phyloP scores from a whole-genome alignment of 92 coral and sea anemone species.

The Plumapathes pennacea region DNA sequence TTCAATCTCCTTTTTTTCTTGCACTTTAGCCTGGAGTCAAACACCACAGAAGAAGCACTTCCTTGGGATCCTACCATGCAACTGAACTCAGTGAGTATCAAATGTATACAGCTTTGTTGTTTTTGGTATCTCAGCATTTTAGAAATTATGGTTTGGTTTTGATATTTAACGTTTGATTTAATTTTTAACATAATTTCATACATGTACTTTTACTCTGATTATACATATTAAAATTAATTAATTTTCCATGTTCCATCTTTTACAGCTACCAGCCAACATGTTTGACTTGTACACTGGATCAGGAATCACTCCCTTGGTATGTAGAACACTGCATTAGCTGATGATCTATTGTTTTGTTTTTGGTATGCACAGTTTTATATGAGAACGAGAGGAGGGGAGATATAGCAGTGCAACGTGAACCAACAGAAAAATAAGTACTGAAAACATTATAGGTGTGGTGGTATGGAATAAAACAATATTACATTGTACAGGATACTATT shows the following conservation, averaged over 20 bases:
- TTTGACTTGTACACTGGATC: conserved; percentile 81
- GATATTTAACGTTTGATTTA: too few relatives aligned
- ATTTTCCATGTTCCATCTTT: conserved; percentile 36
- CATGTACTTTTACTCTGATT: not conserved
- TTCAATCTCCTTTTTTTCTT: conserved; percentile 5
- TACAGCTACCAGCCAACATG: conserved; percentile 72
- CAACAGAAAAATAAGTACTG: too few relatives aligned
- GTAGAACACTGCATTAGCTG: not conserved
- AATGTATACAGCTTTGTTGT: too few relatives aligned
- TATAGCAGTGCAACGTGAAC: too few relatives aligned
- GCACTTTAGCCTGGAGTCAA: conserved; percentile 74
- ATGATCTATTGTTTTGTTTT: not conserved
- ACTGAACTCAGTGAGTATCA: conserved; percentile 26
- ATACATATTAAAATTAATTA: not conserved
- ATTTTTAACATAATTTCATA: too few relatives aligned
- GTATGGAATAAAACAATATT: too few relatives aligned
- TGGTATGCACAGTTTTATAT: too few relatives aligned
- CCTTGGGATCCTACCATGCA: conserved; percentile 40
- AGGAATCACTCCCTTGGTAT: conserved; percentile 64
- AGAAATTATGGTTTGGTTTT: too few relatives aligned
- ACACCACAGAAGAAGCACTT: conserved; percentile 56
- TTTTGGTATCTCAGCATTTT: too few relatives aligned
- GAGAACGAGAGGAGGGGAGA: too few relatives aligned
- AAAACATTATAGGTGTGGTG: too few relatives aligned
- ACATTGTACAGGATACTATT: too few relatives aligned